Evolutionary conservation across 23 tunicate species (phyloP), one percentile per base, ranked within the genome.

Genomic region (Aplidium turbinatum): DNA sequence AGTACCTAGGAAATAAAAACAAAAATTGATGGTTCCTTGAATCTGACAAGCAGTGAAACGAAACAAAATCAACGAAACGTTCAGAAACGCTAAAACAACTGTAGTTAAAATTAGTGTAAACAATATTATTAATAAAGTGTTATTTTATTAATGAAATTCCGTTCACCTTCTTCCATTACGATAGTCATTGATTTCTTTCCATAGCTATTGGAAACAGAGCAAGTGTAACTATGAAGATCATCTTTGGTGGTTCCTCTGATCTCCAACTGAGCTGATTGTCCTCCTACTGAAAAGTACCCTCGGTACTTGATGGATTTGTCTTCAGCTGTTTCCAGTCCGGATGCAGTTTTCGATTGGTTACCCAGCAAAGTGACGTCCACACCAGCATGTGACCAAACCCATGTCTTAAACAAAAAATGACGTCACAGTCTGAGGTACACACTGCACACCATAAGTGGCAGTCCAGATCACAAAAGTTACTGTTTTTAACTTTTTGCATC

Each of bases 201-300:
- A 50, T 90, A 90, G 6, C 33, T 32, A 60, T 90, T 90, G n/a
- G 9, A 19, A 1, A 82, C 97, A 2, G 68, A 38, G 78, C 97
- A 90, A 7, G 63, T 61, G 77, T 82, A 90, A 1, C 76, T 22
- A 33, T 26, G 66, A 4, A 90, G 50, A 63, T 90, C 97, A 3
- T 72, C 72, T 38, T 32, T 29, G 18, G 29, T 25, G 3, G 47
- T 62, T 6, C 72, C 63, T 24, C n/a, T 31, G 20, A 90, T 47
- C 6, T 40, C 26, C 0, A 90, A 64, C 4, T 24, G 21, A 18
- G 97, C 97, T 1, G 48, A 11, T 5, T 3, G 52, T 19, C 61
- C 57, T 20, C 84, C 97, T 0, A 35, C 48, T 0, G 3, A 54
- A 53, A 82, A 63, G 25, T n/a, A 19, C 13, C 80, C 79, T 0